Base-by-base conservation (phyloP, 1,140 invertebrate species). In the Scaptomyza pallida region DNA sequence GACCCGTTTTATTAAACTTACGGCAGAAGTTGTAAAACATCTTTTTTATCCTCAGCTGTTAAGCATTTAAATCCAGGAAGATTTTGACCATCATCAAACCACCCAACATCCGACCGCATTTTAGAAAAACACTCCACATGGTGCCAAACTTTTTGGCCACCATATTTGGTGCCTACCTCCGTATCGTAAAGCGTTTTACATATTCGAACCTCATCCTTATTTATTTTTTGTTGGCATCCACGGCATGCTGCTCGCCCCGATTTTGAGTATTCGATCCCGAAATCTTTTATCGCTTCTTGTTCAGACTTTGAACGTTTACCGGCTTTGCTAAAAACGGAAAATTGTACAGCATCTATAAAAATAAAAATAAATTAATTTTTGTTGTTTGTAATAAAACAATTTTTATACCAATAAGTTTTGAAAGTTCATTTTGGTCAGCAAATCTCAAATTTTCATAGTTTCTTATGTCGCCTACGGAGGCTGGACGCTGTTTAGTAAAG, bases 61-160 rank as follows among this genome's bases (percentile, higher is more conserved):
- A 99, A 92, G 3, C 83, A 91, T 47, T 94, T 93, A 90, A 94
- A 97, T 0, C 98, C 97, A 64, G 95, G 95, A 30, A 99, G 80
- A 40, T 92, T 91, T 70, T 94, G 93, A 1, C 95, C 97, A 45
- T 92, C 92, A 26, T 94, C 95, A 89, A 94, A 95, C 92, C 96
- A 99, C 35, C 95, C 93, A 2, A 98, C 88, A 51, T 97, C 94
- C 45, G 67, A 63, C 1, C 90, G 72, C 10, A 91, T 41, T 68
- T 85, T 61, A 5, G 94, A 94, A 93, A 99, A 99, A 91, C 98
- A 99, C 65, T 97, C 95, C 8, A 98, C 92, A 92, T 99, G 98
- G 92, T 98, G 95, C 98, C 98, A 99, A 19, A 94, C 91, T 71
- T 96, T 94, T 73, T 95, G 92, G 0, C 95, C 96, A 12, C 97